Evolutionary conservation across 2,888 invertebrate species (phyloP), one percentile per base, ranked within the genome.

Genomic region (Lasioglossum villosulum): DNA sequence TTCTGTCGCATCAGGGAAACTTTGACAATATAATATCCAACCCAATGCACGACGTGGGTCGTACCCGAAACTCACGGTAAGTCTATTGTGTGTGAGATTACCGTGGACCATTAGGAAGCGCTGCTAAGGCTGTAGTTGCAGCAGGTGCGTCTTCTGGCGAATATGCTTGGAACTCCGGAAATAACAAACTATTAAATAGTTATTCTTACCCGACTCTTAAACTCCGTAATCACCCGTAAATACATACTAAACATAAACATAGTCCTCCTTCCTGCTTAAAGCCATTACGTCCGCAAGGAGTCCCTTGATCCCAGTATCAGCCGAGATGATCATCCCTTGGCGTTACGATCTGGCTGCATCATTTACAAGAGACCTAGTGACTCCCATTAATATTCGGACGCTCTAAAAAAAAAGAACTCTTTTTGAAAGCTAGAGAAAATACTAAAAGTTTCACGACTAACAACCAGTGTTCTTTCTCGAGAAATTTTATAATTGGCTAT

Each of bases 11-110:
- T 59, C 75, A 16, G 59, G 27, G 39, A 59, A 75, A 75, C 59
- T 75, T 75, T 23, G 34, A 23, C 66, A 23, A 66, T 66, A 66
- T 66, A 66, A 66, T 66, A 37, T 10, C 66, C 23, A 37, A 23
- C 10, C 23, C 66, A 34, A 66, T 66, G 66, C 34, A 66, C 66
- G 66, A 66, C 23, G 66, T 34, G 66, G 34, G 10, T 23, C 23
- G 66, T 34, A 19, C 66, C 66, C 34, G 34, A 66, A 66, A 66
- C 66, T 66, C 66, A 23, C 37, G 66, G 66, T 37, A 66, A 66
- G 66, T 66, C 66, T 23, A 66, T 66, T 66, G 66, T 66, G 34
- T 34, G 66, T 66, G 34, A 66, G 66, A 66, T 66, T 66, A 66
- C 66, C 66, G 34, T 19, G 66, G 19, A 66, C 66, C 66, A 34